Evolutionary conservation across 2,113 vertebrate genomes (phyloP), one percentile per base, ranked within the genome.

Genomic region (Crotalus horridus): DNA sequence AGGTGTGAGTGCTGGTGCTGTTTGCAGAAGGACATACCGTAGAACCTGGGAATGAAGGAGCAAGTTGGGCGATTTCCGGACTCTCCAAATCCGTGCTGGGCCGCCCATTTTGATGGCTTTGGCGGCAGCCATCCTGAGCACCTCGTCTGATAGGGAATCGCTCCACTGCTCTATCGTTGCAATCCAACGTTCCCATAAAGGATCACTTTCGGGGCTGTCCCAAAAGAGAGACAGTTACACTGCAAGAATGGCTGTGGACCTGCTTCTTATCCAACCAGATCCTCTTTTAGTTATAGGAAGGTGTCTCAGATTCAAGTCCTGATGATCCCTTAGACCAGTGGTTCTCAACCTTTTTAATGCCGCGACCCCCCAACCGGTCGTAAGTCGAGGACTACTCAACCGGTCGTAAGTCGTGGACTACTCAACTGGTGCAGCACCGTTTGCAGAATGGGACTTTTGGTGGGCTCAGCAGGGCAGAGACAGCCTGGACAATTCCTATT

Each of bases 41-140:
- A 97, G 96, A 69, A 96, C 96, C 93, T 89, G 0, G 0, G 94
- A 86, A 69, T 23, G 2, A 0, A 98, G 53, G 0, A 29, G 48
- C 48, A 95, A 74, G 2, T 74, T 1, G 61, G 94, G 9, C 3
- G 59, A 58, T 0, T 1, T 48, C 61, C 94, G 90, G 85, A 94
- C 94, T 1, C 1, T 85, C 92, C 0, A 92, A 93, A 98, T 93
- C 48, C 98, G 61, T 0, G 23, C 33, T 0, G 93, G 94, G 56
- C 97, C 98, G 0, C 97, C 97, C 0, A 88, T 85, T 87, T 89
- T 96, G 74, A 99, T 96, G 89, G 98, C 97, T 81, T 96, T 94
- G 4, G 98, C 98, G 0, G 98, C 98, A 0, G 98, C 98, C 95
- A 98, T 93, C 87, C 98, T 97, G 92, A 98, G 97, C 81, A 96